Conservation (phyloP, 2,797 vertebrate species). For the Protosalanx chinensis region DNA sequence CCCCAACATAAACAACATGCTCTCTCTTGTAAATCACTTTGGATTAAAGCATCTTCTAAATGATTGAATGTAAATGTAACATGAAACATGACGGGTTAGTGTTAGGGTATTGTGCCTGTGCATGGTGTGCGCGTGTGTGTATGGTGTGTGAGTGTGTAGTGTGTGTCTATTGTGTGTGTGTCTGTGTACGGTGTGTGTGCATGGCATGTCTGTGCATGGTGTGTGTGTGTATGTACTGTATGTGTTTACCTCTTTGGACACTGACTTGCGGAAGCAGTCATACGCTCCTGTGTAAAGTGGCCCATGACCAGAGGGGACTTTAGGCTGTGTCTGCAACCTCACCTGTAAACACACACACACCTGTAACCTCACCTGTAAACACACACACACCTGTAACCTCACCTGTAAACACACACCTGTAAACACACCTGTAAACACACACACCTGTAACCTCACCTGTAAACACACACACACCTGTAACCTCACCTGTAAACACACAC, state of each 20-base stretch:
- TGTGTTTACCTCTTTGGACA: constrained; percentile 70
- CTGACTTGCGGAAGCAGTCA: constrained; percentile 75
- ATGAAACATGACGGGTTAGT: not conserved
- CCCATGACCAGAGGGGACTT: constrained; percentile 44
- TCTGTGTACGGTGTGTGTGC: not conserved
- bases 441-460: too few relatives aligned
- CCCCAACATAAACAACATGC: not conserved
- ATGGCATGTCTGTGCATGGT: not conserved
- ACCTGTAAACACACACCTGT: too few relatives aligned
- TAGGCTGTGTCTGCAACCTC: constrained; percentile 75
- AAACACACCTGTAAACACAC: too few relatives aligned
- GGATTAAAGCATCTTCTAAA: too few relatives aligned
- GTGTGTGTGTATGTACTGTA: constrained; percentile 2
- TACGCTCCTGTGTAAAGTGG: constrained; percentile 68
- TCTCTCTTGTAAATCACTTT: too few relatives aligned
- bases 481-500: too few relatives aligned
- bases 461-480: too few relatives aligned
- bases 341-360: constrained; percentile 58
- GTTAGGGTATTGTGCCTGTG: not conserved
- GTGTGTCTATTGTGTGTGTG: not conserved
- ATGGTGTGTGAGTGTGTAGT: not conserved
- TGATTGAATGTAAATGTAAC: too few relatives aligned
- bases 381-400: not conserved
- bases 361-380: not conserved
- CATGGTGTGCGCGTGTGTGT: constrained; percentile 4